phyloP scores from a whole-genome alignment of 2,888 invertebrate species.

The Rhyacophila evoluta region DNA sequence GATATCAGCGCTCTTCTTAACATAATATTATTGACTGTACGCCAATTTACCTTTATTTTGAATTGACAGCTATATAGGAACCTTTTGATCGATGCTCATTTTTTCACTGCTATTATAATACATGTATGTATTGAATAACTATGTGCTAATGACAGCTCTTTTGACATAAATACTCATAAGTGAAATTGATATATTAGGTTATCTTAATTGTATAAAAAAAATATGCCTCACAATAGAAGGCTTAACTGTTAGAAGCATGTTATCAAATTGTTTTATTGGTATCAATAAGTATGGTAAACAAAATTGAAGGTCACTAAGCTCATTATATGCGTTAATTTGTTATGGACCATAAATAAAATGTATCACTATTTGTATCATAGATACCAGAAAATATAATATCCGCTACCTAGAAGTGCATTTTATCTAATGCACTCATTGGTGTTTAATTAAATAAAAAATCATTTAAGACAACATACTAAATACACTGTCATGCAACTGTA shows the following conservation, averaged over 20 bases:
- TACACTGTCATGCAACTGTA: background rate
- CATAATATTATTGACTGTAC: background rate
- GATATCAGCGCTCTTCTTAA: background rate
- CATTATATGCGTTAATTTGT: slow-evolving; percentile 35
- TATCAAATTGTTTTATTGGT: background rate
- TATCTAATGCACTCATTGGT: slow-evolving; percentile 16
- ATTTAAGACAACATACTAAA: background rate
- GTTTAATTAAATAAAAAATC: background rate
- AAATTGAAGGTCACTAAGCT: slow-evolving; percentile 19
- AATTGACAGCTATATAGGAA: slow-evolving; percentile 31
- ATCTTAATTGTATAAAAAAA: slow-evolving; percentile 1
- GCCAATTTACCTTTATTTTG: slow-evolving; percentile 1
- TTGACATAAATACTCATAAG: slow-evolving; percentile 11
- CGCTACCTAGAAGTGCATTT: slow-evolving; percentile 23
- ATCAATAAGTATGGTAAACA: slow-evolving; percentile 8
- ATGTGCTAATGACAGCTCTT: background rate
- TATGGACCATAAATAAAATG: slow-evolving; percentile 38
- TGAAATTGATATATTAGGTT: slow-evolving; percentile 23
- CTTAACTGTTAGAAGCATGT: slow-evolving; percentile 15
- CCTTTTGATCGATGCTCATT: slow-evolving; percentile 50
- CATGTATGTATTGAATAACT: background rate
- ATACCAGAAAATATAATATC: slow-evolving; percentile 15
- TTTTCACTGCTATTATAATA: slow-evolving; percentile 27
- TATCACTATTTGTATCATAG: slow-evolving; percentile 39
- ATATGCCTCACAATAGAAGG: slow-evolving; percentile 13